Evolutionary conservation across 2,797 vertebrate species (phyloP), one percentile per base, ranked within the genome.

Genomic region (Dromococcyx pavoninus): DNA sequence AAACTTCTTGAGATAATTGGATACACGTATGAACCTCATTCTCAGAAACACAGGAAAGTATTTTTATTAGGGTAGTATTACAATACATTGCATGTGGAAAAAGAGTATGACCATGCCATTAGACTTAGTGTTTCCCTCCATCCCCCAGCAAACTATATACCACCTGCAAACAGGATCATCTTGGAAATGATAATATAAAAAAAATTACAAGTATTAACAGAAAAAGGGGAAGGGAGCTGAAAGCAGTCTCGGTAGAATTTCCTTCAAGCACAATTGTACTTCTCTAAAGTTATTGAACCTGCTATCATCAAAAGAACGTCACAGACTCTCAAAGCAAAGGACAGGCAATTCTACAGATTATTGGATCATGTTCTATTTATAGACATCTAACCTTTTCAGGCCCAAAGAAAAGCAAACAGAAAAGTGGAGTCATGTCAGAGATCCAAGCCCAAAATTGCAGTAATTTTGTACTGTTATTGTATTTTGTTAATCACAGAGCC

Each of bases 361-460:
- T 96, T 96, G 80, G 85, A 97, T 93, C 89, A 78, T 75, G 62
- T 94, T 24, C 89, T 97, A 94, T 96, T 97, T 97, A 94, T 96
- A 97, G 93, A 92, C 94, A 92, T 89, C 62, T 92, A 97, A 97
- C 81, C 94, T 97, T 96, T 97, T 91, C 82, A 95, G 65, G 50
- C 51, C 83, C 43, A 93, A 91, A 95, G 87, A 88, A 89, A 96
- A 83, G 71, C 79, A 96, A 95, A 88, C 33, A 94, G 71, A 94
- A 95, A 87, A 86, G 44, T 66, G 92, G 70, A 61, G 37, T 43
- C 4, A 0, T 93, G 61, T 86, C 85, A 95, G 79, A 94, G 57
- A 92, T 91, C 74, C 53, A 84, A 93, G 56, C 33, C 56, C 65
- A 48, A 93, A 95, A 94, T 91, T 95, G 94, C 61, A 95, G 89